Base-by-base conservation (phyloP, 2,797 vertebrate species). In the Esox lucius region DNA sequence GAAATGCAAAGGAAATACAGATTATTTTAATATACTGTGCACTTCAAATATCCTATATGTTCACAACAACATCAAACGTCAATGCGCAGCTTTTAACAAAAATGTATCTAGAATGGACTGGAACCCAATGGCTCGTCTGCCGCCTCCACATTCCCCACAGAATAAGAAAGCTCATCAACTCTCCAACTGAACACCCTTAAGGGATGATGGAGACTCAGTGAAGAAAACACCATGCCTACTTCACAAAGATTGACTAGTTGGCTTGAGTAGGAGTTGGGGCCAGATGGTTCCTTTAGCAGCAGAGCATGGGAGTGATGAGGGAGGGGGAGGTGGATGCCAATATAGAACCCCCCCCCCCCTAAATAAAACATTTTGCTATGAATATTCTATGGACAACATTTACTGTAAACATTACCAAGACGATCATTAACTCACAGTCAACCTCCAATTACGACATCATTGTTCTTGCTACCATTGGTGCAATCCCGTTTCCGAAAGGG, bases 41-140 rank as follows among this genome's bases (percentile, higher is more conserved):
- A 61, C 8, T 24, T 65, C 71, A 64, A 11, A 62, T 64, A 7
- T 28, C 15, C 68, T 72, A 81, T 39, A 69, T 59, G 48, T 81
- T 80, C 39, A 75, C 64, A 76, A 59, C 62, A 71, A 66, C 56
- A 26, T 39, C 62, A 72, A 19, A 39, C 2, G 1, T 24, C 1
- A 13, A 67, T 4, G 9, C 33, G 3, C 35, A 33, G 65, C 33
- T 67, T n/a, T 42, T 35, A 66, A 31, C 5, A 35, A 39, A 33
- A 67, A 35, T 33, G 33, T 4, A 35, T 67, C 5, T 35, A 4
- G 17, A 68, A 68, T 42, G 35, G 11, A 68, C 42, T n/a, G 8
- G 19, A 39, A 42, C 11, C 22, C 56, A 61, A 24, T 3, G 56
- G 2, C 56, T 22, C 3, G 22, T 24, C 3, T 42, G 5, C n/a